Base-by-base conservation (phyloP, 2,888 invertebrate species). In the Epiperipatus broadwayi region DNA sequence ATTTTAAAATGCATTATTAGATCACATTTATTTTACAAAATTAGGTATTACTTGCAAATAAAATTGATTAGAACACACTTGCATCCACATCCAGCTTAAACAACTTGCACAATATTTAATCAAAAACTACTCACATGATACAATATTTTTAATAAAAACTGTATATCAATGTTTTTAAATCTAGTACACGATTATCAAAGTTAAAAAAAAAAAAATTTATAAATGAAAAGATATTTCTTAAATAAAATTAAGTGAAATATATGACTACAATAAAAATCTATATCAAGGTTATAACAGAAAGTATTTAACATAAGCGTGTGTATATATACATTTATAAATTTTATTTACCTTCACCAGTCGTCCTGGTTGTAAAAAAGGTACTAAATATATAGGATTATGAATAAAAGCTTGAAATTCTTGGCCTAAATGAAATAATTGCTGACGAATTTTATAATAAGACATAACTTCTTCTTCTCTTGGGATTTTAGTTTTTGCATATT, bases 311-410 rank as follows among this genome's bases (percentile, higher is more conserved):
- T n/a, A n/a, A 40, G n/a, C n/a, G n/a, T n/a, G n/a, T n/a, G 28
- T 10, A n/a, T 16, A 43, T n/a, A n/a, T n/a, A n/a, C n/a, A n/a
- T n/a, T n/a, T n/a, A n/a, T n/a, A n/a, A n/a, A n/a, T n/a, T n/a
- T n/a, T n/a, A n/a, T n/a, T 52, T 56, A 91, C 84, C 65, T 85
- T 81, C 10, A 95, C 70, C 50, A 97, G 66, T 51, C 97, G 67
- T 1, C 97, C 97, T 0, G 89, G 83, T 56, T 91, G 85, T 41
- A 97, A 62, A 63, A 91, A 99, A 0, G 91, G 93, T 44, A 87
- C 69, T 20, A 95, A 61, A 59, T 89, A 79, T 54, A 80, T 72
- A 0, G 93, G 81, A 52, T 75, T 74, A 0, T 80, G 81, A 44
- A 93, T 69, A 58, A 72, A 84, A 1, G 66, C 63, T 20, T 78